phyloP scores from a whole-genome alignment of 2,888 invertebrate species.

The Campopleginae sp. region DNA sequence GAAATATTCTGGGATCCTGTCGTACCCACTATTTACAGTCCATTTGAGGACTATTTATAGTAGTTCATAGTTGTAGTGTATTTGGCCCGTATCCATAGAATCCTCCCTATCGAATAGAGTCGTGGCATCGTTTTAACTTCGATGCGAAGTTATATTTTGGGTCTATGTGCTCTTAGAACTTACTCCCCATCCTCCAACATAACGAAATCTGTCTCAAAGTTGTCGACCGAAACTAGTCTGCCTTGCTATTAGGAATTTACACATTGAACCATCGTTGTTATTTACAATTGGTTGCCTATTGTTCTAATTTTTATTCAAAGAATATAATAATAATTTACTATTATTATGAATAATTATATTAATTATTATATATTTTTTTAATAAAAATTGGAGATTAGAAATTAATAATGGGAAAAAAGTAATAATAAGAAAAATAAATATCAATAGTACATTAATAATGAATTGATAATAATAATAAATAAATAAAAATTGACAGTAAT shows the following conservation, averaged over 20 bases:
- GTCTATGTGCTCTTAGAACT: neutral
- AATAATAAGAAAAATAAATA: no score
- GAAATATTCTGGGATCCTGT: neutral
- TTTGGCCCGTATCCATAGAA: constrained; percentile 9
- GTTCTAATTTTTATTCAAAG: neutral
- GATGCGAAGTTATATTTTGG: neutral
- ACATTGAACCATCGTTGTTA: neutral
- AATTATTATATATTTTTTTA: no score
- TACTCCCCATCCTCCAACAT: neutral
- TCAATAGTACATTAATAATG: no score
- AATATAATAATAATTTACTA: neutral
- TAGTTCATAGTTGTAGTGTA: neutral
- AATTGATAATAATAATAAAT: neutral
- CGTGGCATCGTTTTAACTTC: constrained; percentile 5
- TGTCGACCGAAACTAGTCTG: neutral
- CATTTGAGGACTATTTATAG: neutral
- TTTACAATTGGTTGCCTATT: neutral
- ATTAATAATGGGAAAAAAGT: no score
- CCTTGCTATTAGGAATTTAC: neutral
- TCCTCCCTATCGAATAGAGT: constrained; percentile 5
- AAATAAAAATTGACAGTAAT: neutral
- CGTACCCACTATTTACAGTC: constrained; percentile 8
- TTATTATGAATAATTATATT: no score
- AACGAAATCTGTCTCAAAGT: neutral
- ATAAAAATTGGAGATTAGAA: no score